Evolutionary conservation across 2,797 vertebrate species (phyloP), one percentile per base, ranked within the genome.

Genomic region (Crypturellus tataupa): DNA sequence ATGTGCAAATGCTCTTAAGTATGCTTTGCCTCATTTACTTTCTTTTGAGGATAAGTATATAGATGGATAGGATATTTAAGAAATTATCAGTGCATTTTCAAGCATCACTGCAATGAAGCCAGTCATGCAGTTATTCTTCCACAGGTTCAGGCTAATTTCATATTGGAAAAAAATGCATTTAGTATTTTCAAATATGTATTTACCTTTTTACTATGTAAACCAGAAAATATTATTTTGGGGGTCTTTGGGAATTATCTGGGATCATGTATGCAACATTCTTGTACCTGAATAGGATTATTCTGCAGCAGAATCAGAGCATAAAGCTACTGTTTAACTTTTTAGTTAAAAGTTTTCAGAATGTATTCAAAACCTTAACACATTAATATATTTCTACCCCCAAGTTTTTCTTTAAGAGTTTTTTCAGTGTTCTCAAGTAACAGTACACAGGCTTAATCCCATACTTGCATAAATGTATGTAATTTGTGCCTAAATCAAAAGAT

Each of bases 61-160:
- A 70, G 27, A 82, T 73, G 42, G 76, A 29, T 76, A 39, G 29
- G 82, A 25, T 81, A 56, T 70, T 75, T 68, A 75, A 91, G 42
- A 49, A 78, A 40, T 55, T 72, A 4, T 69, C 40, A 56, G 25
- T 87, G 88, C 80, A 46, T 85, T 94, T 89, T 85, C 68, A 89
- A 89, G 83, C 62, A 85, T 35, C 39, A 42, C 37, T 87, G 88
- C 40, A 84, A 47, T 67, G 46, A 88, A 93, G 75, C 7, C 44
- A 64, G 0, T 93, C 55, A 69, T 25, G 55, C 62, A 84, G n/a
- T 84, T 84, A 20, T n/a, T 5, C 46, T 81, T 94, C 58, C 55
- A 72, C 69, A 79, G 75, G 55, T 46, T 65, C 73, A 81, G 46
- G 12, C 37, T 69, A 76, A 83, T 55, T 92, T 76, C 10, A 75